Conservation (phyloP, 2,113 vertebrate genomes). For the Panthera uncia region DNA sequence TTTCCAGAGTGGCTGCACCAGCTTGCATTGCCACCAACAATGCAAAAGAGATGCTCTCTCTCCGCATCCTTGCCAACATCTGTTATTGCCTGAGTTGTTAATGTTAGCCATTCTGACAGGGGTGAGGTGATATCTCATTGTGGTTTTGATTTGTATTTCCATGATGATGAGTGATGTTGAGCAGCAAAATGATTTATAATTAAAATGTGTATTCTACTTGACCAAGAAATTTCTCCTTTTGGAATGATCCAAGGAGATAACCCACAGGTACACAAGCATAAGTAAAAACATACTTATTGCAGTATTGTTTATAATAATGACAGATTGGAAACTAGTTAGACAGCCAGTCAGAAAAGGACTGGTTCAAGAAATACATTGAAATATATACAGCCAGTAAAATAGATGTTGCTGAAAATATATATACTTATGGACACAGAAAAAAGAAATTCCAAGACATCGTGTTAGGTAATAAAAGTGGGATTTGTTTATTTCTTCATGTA, state of each 20-base stretch:
- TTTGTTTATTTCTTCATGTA: neutral
- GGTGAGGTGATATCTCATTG: no score
- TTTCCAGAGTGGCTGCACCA: no score
- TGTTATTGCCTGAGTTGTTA: no score
- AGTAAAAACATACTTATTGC: neutral
- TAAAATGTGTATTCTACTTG: slow-evolving; percentile 18
- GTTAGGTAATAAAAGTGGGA: neutral
- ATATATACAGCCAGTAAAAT: slow-evolving; percentile 8
- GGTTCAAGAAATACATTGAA: neutral
- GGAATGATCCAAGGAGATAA: neutral
- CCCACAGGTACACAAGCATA: neutral
- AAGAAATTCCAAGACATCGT: slow-evolving; percentile 24
- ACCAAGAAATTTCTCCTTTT: slow-evolving; percentile 1
- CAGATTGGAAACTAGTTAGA: neutral
- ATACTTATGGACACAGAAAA: neutral
- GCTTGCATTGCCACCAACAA: no score
- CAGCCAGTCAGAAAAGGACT: neutral
- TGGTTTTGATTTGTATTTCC: no score
- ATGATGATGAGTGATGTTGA: no score
- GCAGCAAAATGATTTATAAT: slow-evolving; percentile 1
- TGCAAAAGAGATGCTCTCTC: no score
- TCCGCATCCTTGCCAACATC: no score
- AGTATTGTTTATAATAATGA: neutral
- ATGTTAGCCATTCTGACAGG: no score
- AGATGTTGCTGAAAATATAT: neutral